phyloP scores from a whole-genome alignment of 2,888 invertebrate genomes.

The Leptothorax acervorum region DNA sequence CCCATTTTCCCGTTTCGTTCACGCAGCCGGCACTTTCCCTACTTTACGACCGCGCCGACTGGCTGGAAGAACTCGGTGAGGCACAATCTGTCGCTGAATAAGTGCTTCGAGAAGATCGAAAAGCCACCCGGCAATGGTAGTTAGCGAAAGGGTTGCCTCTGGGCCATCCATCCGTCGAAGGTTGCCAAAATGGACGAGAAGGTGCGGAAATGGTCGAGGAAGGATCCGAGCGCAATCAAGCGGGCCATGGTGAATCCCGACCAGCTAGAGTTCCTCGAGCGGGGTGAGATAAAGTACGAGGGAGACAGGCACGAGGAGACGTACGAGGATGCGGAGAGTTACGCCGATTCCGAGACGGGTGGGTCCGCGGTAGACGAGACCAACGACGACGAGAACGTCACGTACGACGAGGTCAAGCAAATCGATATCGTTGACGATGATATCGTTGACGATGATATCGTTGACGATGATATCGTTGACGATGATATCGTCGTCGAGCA shows the following conservation, averaged over 20 bases:
- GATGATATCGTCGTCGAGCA: conserved; percentile 87
- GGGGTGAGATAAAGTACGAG: conserved; percentile 95
- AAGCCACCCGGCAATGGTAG: conserved; percentile 95
- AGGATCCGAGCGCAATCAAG: conserved; percentile 96
- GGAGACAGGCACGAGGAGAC: conserved; percentile 87
- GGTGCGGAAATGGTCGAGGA: conserved; percentile 98
- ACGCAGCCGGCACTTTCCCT: conserved; percentile 97
- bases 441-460: conserved; percentile 85
- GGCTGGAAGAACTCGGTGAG: conserved; percentile 99
- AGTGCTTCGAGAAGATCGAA: conserved; percentile 99
- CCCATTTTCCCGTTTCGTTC: conserved; percentile 25
- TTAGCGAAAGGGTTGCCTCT: conserved; percentile 95
- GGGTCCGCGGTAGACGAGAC: conserved; percentile 86
- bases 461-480: conserved; percentile 86
- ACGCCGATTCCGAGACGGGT: conserved; percentile 26
- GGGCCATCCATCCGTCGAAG: conserved; percentile 98
- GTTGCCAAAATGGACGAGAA: conserved; percentile 99
- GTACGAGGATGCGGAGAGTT: conserved; percentile 90
- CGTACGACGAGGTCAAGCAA: conserved; percentile 83
- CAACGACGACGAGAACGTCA: conserved; percentile 80
- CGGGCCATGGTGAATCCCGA: conserved; percentile 98
- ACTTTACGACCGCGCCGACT: conserved; percentile 98
- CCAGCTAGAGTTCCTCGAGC: conserved; percentile 92
- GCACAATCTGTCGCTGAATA: conserved; percentile 98
- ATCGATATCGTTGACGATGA: conserved; percentile 84